phyloP scores from a whole-genome alignment of 2,797 vertebrate species.

The Xyrichtys novacula region DNA sequence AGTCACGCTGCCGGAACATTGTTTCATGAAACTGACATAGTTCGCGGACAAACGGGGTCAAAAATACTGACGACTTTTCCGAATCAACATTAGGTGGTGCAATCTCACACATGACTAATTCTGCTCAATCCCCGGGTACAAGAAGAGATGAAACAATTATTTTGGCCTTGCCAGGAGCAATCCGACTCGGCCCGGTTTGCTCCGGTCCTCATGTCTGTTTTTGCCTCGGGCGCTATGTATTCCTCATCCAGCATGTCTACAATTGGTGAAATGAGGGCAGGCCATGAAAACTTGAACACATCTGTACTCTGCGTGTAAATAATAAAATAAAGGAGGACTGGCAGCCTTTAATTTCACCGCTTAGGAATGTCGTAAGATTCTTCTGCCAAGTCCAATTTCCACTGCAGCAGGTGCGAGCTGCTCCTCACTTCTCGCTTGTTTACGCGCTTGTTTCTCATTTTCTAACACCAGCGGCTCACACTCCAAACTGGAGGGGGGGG shows the following conservation, averaged over 20 bases:
- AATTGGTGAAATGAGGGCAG: constrained; percentile 41
- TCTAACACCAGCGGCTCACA: constrained; percentile 26
- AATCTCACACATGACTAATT: constrained; percentile 68
- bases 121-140: constrained; percentile 23
- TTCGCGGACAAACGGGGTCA: constrained; percentile 37
- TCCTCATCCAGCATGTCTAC: constrained; percentile 52
- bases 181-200: constrained; percentile 15
- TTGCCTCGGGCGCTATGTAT: constrained; percentile 44
- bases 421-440: constrained; percentile 46
- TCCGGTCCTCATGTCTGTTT: constrained; percentile 48
- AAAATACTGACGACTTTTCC: constrained; percentile 41
- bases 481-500: constrained; percentile 17
- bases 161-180: constrained; percentile 59
- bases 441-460: constrained; percentile 38
- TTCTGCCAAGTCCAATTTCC: constrained; percentile 65
- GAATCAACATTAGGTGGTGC: constrained; percentile 38
- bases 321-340: constrained; percentile 32
- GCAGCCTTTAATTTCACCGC: constrained; percentile 63
- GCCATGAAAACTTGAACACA: constrained; percentile 29
- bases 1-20: constrained; percentile 24
- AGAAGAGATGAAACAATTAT: constrained; percentile 57
- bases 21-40: constrained; percentile 33
- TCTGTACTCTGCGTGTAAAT: constrained; percentile 32
- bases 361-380: constrained; percentile 32
- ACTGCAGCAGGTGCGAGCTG: constrained; percentile 46